A percentile compares a stretch with the other conserved stretches of the same genome.
Evolutionary conservation across 1,140 invertebrate genomes (phyloP).

Genomic region (Ridgeia piscesae): DNA sequence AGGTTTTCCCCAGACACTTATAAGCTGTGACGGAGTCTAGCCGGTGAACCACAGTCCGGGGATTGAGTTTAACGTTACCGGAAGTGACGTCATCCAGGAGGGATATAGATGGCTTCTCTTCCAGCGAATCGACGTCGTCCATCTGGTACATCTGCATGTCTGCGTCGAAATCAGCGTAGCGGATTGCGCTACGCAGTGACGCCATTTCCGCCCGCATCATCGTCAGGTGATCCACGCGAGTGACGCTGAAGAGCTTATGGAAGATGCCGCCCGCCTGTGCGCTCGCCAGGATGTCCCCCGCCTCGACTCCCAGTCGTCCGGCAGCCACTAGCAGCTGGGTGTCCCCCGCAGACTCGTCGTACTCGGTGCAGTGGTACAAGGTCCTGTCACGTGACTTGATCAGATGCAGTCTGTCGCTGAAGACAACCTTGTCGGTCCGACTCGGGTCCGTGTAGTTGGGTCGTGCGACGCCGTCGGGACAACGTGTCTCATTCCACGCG

Average conservation of each 20-base stretch:
- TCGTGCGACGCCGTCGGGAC: not conserved
- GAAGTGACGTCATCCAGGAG: not conserved
- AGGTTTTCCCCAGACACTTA: not conserved
- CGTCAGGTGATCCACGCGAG: not conserved
- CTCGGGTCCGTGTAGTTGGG: not conserved
- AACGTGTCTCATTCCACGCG: not conserved
- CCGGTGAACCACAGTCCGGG: not conserved
- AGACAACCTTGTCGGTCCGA: not conserved
- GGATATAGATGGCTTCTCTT: not conserved
- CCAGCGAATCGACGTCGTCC: not conserved
- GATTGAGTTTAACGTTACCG: not conserved
- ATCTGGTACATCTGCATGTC: not conserved
- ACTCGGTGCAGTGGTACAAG: not conserved
- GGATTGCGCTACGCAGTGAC: not conserved
- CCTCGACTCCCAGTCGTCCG: not conserved
- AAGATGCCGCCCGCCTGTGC: not conserved
- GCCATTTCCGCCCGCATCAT: not conserved
- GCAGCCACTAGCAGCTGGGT: not conserved
- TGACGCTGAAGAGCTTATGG: not conserved
- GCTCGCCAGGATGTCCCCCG: not conserved
- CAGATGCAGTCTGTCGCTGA: not conserved
- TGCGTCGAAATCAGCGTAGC: not conserved
- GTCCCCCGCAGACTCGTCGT: not conserved
- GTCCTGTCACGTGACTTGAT: not conserved
- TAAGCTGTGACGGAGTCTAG: not conserved